A percentile compares a stretch with the other conserved stretches of the same genome.
Evolutionary conservation across 1,140 invertebrate species (phyloP).

Genomic region (Orius insidiosus): DNA sequence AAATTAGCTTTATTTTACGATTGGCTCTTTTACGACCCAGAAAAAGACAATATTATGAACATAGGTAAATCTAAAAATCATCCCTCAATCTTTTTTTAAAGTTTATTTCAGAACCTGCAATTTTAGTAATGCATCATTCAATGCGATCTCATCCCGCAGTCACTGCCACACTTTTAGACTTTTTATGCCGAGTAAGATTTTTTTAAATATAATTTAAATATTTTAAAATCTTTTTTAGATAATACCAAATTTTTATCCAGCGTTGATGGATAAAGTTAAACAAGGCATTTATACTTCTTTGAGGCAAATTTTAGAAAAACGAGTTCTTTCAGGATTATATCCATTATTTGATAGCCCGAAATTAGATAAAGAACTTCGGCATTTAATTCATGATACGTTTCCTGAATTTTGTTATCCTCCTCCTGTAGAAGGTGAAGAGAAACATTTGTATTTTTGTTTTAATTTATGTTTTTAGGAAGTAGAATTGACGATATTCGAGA

Average conservation of each 20-base stretch:
- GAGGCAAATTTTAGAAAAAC: constrained; percentile 82
- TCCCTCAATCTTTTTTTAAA: neutral
- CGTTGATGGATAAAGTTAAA: constrained; percentile 65
- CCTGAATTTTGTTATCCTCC: constrained; percentile 67
- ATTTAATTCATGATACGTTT: constrained; percentile 75
- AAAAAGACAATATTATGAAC: constrained; percentile 97
- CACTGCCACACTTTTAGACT: constrained; percentile 85
- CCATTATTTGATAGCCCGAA: constrained; percentile 87
- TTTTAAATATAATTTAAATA: neutral
- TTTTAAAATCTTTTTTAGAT: constrained; percentile 50
- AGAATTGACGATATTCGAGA: constrained; percentile 34
- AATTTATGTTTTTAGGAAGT: constrained; percentile 21
- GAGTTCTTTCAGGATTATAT: constrained; percentile 73
- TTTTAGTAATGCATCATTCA: constrained; percentile 94
- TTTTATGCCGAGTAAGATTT: constrained; percentile 61
- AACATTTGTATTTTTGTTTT: neutral
- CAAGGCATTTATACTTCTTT: constrained; percentile 85
- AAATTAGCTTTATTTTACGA: constrained; percentile 94
- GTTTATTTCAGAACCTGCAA: constrained; percentile 64
- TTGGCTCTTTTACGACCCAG: constrained; percentile 90
- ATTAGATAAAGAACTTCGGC: constrained; percentile 71
- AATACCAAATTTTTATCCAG: constrained; percentile 81
- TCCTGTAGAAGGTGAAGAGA: constrained; percentile 21
- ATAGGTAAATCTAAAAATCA: constrained; percentile 39
- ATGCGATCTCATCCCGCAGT: constrained; percentile 90